Evolutionary conservation across 2,888 invertebrate genomes (phyloP), one percentile per base, ranked within the genome.

Genomic region (Erebia ligea): DNA sequence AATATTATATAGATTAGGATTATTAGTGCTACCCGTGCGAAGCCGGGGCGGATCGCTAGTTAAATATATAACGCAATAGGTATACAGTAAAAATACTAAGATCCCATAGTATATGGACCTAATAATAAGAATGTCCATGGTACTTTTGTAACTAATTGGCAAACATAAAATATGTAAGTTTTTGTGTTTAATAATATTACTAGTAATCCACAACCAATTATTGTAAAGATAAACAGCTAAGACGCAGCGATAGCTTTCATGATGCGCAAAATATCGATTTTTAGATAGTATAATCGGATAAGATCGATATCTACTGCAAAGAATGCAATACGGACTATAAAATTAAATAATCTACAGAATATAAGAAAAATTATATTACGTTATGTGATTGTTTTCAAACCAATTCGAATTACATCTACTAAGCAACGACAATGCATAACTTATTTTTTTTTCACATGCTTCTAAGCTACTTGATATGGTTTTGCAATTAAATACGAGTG

Each of bases 391-490:
- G 3, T 48, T 45, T 17, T 13, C 0, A 40, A 34, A 59, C 11
- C 25, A 66, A 62, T 65, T 75, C 73, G 52, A 75, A 76, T 73
- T 69, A 70, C 70, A 65, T 25, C 58, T 58, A 61, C 65, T 67
- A 71, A 68, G 67, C 72, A 72, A 70, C 63, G 56, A 54, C 50
- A 65, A 69, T 52, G 67, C 61, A 67, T 52, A 68, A 67, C 59
- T 68, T 42, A 65, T 59, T 68, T 42, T 21, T 62, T 69, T 66
- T 74, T 73, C 70, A 63, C 74, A 74, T 75, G 75, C 75, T 58
- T n/a, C 40, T 67, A 67, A 71, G 66, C 71, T 72, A 76, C 71
- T 71, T 59, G 70, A 74, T 72, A 72, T 79, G 67, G 25, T 62
- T 21, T 65, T 65, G 68, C 61, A 68, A 65, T 57, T 64, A 56